Base-by-base conservation (phyloP, 2,113 vertebrate genomes). In the Hippocampus zosterae region DNA sequence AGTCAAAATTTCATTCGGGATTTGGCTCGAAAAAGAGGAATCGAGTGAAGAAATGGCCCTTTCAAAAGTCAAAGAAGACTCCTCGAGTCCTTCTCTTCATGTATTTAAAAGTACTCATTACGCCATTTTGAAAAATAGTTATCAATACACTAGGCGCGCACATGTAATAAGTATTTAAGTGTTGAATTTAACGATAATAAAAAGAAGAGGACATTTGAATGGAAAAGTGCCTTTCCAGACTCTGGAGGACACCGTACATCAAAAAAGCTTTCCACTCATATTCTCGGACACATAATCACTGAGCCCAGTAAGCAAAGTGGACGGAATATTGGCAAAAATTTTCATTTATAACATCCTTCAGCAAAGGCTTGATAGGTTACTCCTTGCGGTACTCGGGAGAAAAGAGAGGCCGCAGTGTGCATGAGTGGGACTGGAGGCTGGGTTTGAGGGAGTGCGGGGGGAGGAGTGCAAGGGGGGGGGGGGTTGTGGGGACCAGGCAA, bases 331-430 rank as follows among this genome's bases (percentile, higher is more conserved):
- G 92, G 92, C 92, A 96, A 98, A 89, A 97, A 99, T 98, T 97
- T 96, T 94, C 95, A 99, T 99, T 99, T 99, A 98, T 96, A 99
- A 98, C 96, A 99, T 97, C 97, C 96, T 98, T 93, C 97, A 99
- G 94, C 97, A 98, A 99, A 99, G 96, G 95, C 95, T 97, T 93
- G 91, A 94, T 97, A 98, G 95, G 97, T 99, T 97, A 97, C 97
- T 98, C 95, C 95, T 98, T 97, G 95, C 92, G 95, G 96, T 94
- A 94, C 95, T 96, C 93, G 90, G 91, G 86, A 93, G 84, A 92
- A 92, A 85, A 91, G 90, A 91, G 85, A 90, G 88, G 82, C 84
- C 77, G 84, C 87, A 85, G 86, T 87, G 84, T 91, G 84, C 84
- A 89, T 90, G 86, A 81, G 84, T 71, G 89, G 80, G 90, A 85